Evolutionary conservation across 2,113 vertebrate species (phyloP), one percentile per base, ranked within the genome.

Genomic region (Cinclus cinclus): DNA sequence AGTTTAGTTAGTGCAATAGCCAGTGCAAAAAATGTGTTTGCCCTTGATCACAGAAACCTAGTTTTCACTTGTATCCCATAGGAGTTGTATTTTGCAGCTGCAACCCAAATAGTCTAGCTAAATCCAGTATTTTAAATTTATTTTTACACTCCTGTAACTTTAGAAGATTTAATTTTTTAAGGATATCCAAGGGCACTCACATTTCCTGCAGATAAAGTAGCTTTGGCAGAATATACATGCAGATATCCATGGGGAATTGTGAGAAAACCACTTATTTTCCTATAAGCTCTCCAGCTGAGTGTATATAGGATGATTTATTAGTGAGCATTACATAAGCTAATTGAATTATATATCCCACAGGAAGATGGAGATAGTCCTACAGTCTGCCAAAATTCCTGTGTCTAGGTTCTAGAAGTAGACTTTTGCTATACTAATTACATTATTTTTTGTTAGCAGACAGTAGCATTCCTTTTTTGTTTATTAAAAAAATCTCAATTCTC

Each of bases 281-380:
- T 76, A 58, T 94, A 83, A 84, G 44, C 41, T 69, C 24, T 87
- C 73, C 25, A 63, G n/a, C 60, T 95, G 67, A 24, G 12, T 94
- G 50, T 94, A 78, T 84, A 92, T 53, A 97, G 83, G 94, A 96
- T 96, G 86, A 98, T 96, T 96, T 97, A 97, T 98, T 98, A 96
- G 86, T 83, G 77, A 88, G 87, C 87, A 95, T 96, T 97, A 96
- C 82, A 97, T 93, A 88, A 97, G 95, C 84, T 97, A 98, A 98
- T 97, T 97, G 95, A 98, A 97, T 98, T 96, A 97, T 95, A 90
- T 58, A 92, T 97, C 98, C 88, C 96, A 95, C 65, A 95, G 91
- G 94, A 97, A 95, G 69, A 79, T 85, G 31, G 49, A 46, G 55
- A 96, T 89, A 96, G 59, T 81, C 93, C 52, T 96, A 62, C 74